A percentile compares a stretch with the other conserved stretches of the same genome.
phyloP scores from a whole-genome alignment of 2,113 vertebrate genomes.

The Puffinus mauretanicus region DNA sequence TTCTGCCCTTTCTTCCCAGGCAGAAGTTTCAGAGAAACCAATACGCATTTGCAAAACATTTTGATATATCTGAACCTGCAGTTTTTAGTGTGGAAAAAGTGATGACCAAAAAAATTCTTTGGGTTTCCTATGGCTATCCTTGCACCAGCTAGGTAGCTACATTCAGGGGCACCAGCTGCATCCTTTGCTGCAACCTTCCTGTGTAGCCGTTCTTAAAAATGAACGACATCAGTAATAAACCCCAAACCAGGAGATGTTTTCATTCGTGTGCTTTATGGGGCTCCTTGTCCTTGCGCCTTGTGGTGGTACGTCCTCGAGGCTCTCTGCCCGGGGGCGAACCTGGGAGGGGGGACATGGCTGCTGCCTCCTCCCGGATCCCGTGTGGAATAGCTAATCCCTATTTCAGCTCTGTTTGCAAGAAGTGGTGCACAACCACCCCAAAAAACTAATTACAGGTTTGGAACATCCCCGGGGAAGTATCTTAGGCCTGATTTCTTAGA shows the following conservation, averaged over 20 bases:
- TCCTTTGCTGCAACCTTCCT: background rate
- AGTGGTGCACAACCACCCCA: background rate
- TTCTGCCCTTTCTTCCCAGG: background rate
- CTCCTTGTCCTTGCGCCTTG: no score
- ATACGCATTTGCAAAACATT: background rate
- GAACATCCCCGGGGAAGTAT: background rate
- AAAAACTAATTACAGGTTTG: background rate
- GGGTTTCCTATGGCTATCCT: background rate
- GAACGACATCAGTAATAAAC: background rate
- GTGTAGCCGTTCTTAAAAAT: background rate
- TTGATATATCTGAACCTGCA: background rate
- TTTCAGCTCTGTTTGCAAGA: background rate
- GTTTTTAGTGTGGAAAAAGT: background rate
- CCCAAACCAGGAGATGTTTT: background rate
- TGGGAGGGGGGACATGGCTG: rapidly evolving
- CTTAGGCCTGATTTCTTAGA: background rate
- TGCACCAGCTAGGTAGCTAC: background rate
- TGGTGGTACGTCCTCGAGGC: rapidly evolving
- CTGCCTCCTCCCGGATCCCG: rapidly evolving
- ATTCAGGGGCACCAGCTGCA: background rate
- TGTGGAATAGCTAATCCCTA: background rate
- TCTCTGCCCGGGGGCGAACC: no score
- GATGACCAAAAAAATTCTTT: background rate
- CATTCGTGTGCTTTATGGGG: background rate
- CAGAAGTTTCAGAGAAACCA: background rate